A percentile compares a stretch with the other conserved stretches of the same genome.
Evolutionary conservation across 2,113 vertebrate species (phyloP).

Genomic region (Ursus arctos): DNA sequence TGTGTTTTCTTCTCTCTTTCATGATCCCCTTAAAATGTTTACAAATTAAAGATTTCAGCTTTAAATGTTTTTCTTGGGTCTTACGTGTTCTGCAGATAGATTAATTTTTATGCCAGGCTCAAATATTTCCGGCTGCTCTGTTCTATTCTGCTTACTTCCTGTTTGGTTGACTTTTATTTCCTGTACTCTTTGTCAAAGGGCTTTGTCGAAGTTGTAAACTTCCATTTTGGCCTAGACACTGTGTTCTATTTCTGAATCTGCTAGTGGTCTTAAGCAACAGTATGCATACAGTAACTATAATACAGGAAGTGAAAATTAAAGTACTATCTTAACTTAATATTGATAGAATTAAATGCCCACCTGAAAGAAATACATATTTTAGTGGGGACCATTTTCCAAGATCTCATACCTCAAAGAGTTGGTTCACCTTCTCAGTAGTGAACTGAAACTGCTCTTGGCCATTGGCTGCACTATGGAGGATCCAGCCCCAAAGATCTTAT

Average conservation of each 20-base stretch:
- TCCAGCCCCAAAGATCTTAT: neutral
- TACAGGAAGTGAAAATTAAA: slow-evolving; percentile 76
- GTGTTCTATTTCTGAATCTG: slow-evolving; percentile 66
- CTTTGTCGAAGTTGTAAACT: slow-evolving; percentile 58
- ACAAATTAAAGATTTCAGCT: slow-evolving; percentile 43
- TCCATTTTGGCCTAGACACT: slow-evolving; percentile 29
- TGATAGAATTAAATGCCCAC: slow-evolving; percentile 23
- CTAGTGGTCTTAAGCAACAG: slow-evolving; percentile 60
- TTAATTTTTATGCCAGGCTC: neutral
- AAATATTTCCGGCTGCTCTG: slow-evolving; percentile 57
- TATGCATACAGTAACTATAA: slow-evolving; percentile 1
- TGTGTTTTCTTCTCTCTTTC: neutral
- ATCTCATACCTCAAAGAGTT: neutral
- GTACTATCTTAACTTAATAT: slow-evolving; percentile 19
- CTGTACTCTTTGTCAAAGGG: slow-evolving; percentile 62
- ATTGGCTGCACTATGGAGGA: neutral
- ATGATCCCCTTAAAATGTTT: neutral
- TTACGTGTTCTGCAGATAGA: slow-evolving; percentile 39
- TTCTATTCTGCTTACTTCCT: slow-evolving; percentile 74
- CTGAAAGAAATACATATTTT: slow-evolving; percentile 46
- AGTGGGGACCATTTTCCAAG: neutral
- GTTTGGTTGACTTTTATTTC: slow-evolving; percentile 81
- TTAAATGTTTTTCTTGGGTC: slow-evolving; percentile 40
- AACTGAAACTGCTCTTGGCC: slow-evolving; percentile 1
- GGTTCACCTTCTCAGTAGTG: neutral